phyloP scores from a whole-genome alignment of 2,797 vertebrate species.

The Cirrhinus mrigala region DNA sequence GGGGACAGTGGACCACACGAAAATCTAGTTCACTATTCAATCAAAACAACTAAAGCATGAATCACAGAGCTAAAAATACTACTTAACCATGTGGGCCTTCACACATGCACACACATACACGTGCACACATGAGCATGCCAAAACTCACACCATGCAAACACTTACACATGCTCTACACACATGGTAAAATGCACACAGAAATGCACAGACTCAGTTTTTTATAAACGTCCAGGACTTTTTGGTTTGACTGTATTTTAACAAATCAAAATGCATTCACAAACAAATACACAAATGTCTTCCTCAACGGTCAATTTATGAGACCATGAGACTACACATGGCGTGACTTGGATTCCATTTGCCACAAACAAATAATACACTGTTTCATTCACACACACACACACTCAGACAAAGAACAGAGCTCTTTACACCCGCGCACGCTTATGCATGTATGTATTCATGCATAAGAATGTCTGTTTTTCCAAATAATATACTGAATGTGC shows the following conservation, averaged over 20 bases:
- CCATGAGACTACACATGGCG: constrained; percentile 45
- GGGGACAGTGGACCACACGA: neutral
- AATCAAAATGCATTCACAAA: constrained; percentile 19
- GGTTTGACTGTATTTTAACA: neutral
- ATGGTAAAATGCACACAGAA: neutral
- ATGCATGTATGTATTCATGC: constrained; percentile 52
- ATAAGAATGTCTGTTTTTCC: constrained; percentile 30
- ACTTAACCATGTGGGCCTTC: constrained; percentile 25
- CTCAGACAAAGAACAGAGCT: constrained; percentile 19
- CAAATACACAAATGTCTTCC: constrained; percentile 31
- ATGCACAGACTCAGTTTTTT: neutral
- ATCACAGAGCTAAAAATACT: constrained; percentile 55
- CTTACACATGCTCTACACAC: constrained; percentile 26
- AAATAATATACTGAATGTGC: constrained; percentile 39
- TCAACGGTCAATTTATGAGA: constrained; percentile 3
- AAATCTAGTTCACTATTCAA: constrained; percentile 40
- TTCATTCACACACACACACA: constrained; percentile 16
- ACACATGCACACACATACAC: constrained; percentile 25
- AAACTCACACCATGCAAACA: constrained; percentile 45
- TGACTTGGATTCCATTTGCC: constrained; percentile 47
- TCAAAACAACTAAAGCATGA: constrained; percentile 43
- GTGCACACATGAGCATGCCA: constrained; percentile 38
- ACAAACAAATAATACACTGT: constrained; percentile 49
- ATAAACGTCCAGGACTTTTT: neutral
- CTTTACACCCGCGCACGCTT: constrained; percentile 37